Conservation (phyloP, 2,888 invertebrate species). For the Sphinx pinastri region DNA sequence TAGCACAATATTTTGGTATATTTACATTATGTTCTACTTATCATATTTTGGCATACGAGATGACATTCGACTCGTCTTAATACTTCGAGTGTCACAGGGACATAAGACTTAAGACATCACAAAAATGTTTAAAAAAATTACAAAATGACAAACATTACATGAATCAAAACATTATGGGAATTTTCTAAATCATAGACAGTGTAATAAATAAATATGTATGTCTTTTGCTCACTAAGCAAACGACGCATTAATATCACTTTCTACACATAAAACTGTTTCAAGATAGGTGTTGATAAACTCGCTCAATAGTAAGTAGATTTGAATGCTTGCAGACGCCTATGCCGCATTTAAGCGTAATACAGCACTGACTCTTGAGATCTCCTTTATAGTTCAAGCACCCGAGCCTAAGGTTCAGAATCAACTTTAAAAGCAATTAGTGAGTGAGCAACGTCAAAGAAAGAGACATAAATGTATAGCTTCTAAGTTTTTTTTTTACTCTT, state of each 20-base stretch:
- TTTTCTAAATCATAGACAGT: too few relatives aligned
- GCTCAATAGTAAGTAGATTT: not conserved
- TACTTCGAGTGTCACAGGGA: too few relatives aligned
- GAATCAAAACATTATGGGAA: too few relatives aligned
- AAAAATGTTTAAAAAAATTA: too few relatives aligned
- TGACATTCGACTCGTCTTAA: too few relatives aligned
- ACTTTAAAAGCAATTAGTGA: constrained; percentile 51
- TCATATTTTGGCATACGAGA: too few relatives aligned
- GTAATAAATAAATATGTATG: too few relatives aligned
- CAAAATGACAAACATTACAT: too few relatives aligned
- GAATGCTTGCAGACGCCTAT: not conserved
- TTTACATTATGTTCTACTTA: too few relatives aligned
- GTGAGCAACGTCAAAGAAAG: constrained; percentile 54
- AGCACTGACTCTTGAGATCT: constrained; percentile 43
- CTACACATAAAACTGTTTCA: not conserved
- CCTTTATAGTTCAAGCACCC: constrained; percentile 40
- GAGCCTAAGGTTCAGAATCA: constrained; percentile 47
- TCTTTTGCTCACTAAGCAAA: not conserved
- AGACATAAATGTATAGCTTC: constrained; percentile 56
- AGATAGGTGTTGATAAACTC: not conserved
- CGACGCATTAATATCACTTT: too few relatives aligned
- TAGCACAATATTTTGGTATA: too few relatives aligned
- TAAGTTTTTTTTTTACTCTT: constrained; percentile 36
- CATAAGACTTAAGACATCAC: too few relatives aligned
- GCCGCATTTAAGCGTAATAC: not conserved